A percentile compares a stretch with the other conserved stretches of the same genome.
phyloP scores from a whole-genome alignment of 2,113 vertebrate species.

The Epinephelus fuscoguttatus region DNA sequence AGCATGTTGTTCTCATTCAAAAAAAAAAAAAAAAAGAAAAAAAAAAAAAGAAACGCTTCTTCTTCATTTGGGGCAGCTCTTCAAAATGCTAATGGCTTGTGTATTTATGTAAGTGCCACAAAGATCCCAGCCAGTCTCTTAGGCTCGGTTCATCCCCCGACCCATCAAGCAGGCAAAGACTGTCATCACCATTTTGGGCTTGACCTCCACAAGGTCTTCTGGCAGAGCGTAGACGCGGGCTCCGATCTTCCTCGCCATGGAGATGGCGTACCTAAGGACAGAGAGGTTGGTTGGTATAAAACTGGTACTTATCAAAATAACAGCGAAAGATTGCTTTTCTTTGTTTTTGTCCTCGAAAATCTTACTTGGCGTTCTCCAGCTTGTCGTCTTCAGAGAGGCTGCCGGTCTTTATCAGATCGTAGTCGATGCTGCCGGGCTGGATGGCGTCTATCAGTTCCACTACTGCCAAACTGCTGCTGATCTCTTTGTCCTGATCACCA shows the following conservation, averaged over 20 bases:
- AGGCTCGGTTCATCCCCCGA: constrained; percentile 93
- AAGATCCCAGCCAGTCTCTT: constrained; percentile 63
- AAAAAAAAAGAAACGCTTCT: constrained; percentile 49
- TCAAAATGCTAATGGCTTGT: constrained; percentile 83
- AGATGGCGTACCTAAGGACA: constrained; percentile 90
- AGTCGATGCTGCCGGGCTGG: constrained; percentile 94
- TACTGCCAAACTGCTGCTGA: constrained; percentile 94
- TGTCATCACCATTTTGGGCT: constrained; percentile 99
- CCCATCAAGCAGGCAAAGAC: constrained; percentile 99
- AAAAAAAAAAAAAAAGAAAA: background rate
- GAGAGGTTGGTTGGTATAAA: background rate
- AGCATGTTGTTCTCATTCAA: constrained; percentile 35
- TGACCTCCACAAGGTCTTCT: constrained; percentile 97
- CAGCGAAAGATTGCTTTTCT: too few species aligned
- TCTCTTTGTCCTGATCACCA: constrained; percentile 90
- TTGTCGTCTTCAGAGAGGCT: constrained; percentile 91
- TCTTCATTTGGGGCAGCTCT: constrained; percentile 80
- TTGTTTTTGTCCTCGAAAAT: background rate
- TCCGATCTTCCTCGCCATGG: constrained; percentile 97
- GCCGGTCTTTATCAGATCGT: constrained; percentile 94
- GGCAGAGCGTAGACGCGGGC: constrained; percentile 96
- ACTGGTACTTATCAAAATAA: background rate
- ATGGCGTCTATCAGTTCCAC: constrained; percentile 98
- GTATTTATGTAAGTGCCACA: constrained; percentile 64
- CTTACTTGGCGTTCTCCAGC: constrained; percentile 97